Conservation (phyloP, 1,140 invertebrate genomes). For the Drosophila tropicalis region DNA sequence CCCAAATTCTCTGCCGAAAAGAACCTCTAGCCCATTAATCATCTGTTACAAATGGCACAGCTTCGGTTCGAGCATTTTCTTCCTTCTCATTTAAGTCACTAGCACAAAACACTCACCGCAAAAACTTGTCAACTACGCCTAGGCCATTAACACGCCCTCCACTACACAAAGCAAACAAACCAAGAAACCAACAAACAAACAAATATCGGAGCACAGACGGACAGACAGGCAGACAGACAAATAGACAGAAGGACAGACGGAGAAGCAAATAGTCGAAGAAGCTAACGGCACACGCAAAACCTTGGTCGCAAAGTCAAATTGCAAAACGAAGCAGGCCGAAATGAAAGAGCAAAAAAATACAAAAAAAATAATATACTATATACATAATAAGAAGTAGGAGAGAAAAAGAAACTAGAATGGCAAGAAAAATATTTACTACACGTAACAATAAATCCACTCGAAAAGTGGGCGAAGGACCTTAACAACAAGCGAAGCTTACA, state of each 20-base stretch:
- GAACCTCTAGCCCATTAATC: slow-evolving; percentile 54
- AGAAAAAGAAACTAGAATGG: slow-evolving; percentile 39
- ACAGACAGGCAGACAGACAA: slow-evolving; percentile 7
- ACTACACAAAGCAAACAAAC: slow-evolving; percentile 38
- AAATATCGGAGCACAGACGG: slow-evolving; percentile 32
- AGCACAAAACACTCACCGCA: slow-evolving; percentile 55
- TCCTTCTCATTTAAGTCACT: slow-evolving; percentile 40
- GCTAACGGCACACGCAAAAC: slow-evolving; percentile 56
- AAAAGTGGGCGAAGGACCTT: slow-evolving; percentile 35
- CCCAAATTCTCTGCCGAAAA: background rate
- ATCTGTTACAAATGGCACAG: slow-evolving; percentile 58
- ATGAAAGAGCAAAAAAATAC: slow-evolving; percentile 10
- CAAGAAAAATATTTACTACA: slow-evolving; percentile 67
- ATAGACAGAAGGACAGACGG: slow-evolving; percentile 27
- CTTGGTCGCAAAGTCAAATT: slow-evolving; percentile 66
- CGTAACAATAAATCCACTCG: slow-evolving; percentile 75
- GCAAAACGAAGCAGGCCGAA: slow-evolving; percentile 18
- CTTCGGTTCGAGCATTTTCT: slow-evolving; percentile 20
- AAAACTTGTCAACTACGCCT: slow-evolving; percentile 73
- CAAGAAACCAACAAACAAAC: slow-evolving; percentile 34
- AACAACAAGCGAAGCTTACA: slow-evolving; percentile 50
- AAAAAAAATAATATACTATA: slow-evolving; percentile 22
- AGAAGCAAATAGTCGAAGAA: slow-evolving; percentile 23
- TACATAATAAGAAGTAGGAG: slow-evolving; percentile 8
- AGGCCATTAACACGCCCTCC: slow-evolving; percentile 71